Evolutionary conservation across 2,113 vertebrate species (phyloP), one percentile per base, ranked within the genome.

Genomic region (Calypte anna): DNA sequence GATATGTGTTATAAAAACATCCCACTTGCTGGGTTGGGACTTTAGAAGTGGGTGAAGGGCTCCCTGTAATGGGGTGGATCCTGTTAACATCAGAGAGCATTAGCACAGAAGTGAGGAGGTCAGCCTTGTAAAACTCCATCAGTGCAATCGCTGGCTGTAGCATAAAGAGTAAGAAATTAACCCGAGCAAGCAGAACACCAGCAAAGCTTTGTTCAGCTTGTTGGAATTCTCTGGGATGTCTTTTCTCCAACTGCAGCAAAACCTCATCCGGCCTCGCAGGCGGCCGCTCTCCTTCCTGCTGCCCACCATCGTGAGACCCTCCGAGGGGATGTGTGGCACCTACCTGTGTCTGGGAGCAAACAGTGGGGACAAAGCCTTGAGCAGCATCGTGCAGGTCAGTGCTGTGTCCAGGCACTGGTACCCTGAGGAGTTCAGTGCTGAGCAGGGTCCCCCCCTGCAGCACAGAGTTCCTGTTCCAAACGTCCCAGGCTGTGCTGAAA

Each of bases 261-360:
- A 99, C 94, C 96, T 92, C 5, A 50, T 98, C 61, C 98, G 98
- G 96, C 98, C 99, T 53, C 95, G 98, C 46, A 99, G 98, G 82
- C 98, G 99, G 86, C 99, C 99, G 2, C 94, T 99, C 86, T 99
- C 99, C 19, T 99, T 99, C 96, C 97, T 99, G 93, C 95, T 99
- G 93, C 99, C 99, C 93, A 99, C 99, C 58, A 98, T 98, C 3
- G 99, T 99, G 83, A 98, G 99, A 75, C 99, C 99, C 0, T 98
- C 98, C 0, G 75, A 98, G 77, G 99, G 99, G 2, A 94, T 99
- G 91, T 99, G 99, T 53, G 99, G 99, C 76, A 99, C 99, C 1
- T 99, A 99, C 89, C 97, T 99, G 8, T 98, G 99, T 1, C 96
- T 99, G 73, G 99, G 98, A 22, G 99, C 98, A 43, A 99, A 98